Percentiles rank a stretch among this genome's conserved stretches.
These are phyloP conservation scores for Fratercula arctica DNA, from an alignment of 2,797 vertebrate genomes.

Conservation along the genomic window DNA sequence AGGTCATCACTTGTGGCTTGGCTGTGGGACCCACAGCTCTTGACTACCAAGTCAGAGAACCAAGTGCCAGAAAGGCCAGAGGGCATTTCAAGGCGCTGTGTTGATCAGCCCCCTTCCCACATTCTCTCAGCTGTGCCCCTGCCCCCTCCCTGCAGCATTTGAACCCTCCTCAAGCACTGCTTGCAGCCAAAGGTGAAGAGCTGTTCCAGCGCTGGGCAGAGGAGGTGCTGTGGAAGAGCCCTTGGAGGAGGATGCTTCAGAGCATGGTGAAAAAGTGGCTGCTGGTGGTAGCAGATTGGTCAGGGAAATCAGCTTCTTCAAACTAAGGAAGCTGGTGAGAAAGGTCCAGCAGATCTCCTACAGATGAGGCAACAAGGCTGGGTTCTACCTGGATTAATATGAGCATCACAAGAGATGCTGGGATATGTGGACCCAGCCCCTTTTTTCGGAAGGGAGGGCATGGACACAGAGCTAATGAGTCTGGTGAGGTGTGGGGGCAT, in stretches of 20 bases:
- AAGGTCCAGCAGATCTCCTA: neutral
- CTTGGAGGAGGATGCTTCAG: neutral
- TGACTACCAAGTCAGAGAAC: neutral
- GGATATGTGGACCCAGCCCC: neutral
- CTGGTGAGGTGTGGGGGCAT: neutral
- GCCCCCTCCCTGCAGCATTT: neutral
- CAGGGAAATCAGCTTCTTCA: neutral
- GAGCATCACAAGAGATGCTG: neutral
- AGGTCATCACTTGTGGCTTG: neutral
- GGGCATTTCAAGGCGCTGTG: neutral
- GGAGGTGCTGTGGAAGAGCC: neutral
- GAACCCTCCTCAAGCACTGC: neutral
- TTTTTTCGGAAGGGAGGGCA: neutral
- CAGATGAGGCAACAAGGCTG: neutral
- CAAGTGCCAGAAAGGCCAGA: neutral
- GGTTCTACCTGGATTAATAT: neutral
- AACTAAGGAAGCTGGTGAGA: neutral
- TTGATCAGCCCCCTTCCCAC: neutral
- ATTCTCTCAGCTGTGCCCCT: neutral
- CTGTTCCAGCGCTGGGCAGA: neutral
- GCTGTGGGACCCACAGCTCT: neutral
- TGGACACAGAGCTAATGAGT: neutral
- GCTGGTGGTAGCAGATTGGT: neutral
- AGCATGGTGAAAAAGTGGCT: neutral
- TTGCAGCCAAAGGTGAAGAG: neutral